phyloP scores from a whole-genome alignment of 1,140 invertebrate species.

The Apolygus lucorum region DNA sequence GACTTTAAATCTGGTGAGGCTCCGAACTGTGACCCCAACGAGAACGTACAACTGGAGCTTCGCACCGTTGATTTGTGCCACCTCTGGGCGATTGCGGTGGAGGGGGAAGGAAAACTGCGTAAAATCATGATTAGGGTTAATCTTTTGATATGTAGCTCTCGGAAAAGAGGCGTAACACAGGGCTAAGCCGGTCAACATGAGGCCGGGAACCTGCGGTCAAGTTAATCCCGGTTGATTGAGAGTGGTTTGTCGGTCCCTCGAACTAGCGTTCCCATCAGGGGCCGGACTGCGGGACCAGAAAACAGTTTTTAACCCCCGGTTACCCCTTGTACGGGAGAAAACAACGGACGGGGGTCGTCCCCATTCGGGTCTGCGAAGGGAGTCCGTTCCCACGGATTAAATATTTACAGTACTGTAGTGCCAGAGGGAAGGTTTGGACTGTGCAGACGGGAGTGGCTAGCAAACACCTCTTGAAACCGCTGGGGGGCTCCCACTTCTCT shows the following conservation, averaged over 20 bases:
- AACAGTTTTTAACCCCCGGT: not conserved
- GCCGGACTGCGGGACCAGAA: not conserved
- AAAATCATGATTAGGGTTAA: constrained; percentile 1
- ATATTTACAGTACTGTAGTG: not conserved
- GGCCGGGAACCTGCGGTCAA: not conserved
- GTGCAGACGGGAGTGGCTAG: not conserved
- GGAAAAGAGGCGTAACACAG: not conserved
- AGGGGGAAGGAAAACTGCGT: not conserved
- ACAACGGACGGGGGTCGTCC: not conserved
- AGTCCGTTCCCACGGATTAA: not conserved
- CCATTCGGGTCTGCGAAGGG: not conserved
- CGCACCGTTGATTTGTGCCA: not conserved
- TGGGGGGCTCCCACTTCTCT: not conserved
- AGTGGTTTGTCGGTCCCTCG: not conserved
- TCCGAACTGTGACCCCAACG: no score
- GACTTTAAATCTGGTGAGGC: no score
- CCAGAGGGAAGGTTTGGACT: not conserved
- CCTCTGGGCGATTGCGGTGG: not conserved
- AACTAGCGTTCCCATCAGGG: not conserved
- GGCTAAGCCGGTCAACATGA: not conserved
- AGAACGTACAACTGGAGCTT: no score
- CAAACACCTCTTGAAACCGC: constrained; percentile 14
- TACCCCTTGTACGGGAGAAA: not conserved
- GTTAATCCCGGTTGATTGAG: constrained; percentile 1
- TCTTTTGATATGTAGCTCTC: not conserved